Evolutionary conservation across 2,113 vertebrate species (phyloP).

Genomic region (Corythornis madagascariensis): DNA sequence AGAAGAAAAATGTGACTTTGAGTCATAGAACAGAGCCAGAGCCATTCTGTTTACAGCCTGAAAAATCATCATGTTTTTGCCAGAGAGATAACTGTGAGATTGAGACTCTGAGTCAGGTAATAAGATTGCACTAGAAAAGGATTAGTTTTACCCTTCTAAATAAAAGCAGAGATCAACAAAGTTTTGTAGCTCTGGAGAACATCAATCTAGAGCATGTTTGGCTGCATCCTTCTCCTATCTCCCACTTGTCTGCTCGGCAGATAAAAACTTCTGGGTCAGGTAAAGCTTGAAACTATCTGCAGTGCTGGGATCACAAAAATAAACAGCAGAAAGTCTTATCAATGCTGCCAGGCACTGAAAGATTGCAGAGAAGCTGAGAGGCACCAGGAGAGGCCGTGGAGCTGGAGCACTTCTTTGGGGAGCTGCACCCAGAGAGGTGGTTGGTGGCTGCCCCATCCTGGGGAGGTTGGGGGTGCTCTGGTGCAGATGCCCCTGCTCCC

Average conservation of each 20-base stretch:
- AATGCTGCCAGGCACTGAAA: not conserved
- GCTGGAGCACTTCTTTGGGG: not conserved
- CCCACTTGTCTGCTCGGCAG: not conserved
- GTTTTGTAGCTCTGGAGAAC: not conserved
- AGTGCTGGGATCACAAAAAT: not conserved
- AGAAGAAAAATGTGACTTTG: not conserved
- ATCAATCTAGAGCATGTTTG: not conserved
- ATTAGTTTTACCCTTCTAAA: not conserved
- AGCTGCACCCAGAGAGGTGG: not conserved
- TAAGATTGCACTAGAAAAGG: not conserved
- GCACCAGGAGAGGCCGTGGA: rapidly evolving
- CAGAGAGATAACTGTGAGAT: not conserved
- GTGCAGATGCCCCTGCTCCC: not conserved
- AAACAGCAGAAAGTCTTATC: not conserved
- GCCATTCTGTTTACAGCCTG: not conserved
- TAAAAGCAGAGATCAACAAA: not conserved
- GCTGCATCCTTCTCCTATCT: not conserved
- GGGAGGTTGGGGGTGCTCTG: not conserved
- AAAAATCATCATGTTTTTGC: not conserved
- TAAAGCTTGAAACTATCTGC: not conserved
- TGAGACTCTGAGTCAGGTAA: not conserved
- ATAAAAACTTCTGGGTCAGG: not conserved
- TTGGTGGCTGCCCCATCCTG: not conserved
- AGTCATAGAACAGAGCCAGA: not conserved
- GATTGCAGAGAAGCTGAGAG: not conserved